Conservation (phyloP, 2,113 vertebrate genomes). For the Craseonycteris thonglongyai region DNA sequence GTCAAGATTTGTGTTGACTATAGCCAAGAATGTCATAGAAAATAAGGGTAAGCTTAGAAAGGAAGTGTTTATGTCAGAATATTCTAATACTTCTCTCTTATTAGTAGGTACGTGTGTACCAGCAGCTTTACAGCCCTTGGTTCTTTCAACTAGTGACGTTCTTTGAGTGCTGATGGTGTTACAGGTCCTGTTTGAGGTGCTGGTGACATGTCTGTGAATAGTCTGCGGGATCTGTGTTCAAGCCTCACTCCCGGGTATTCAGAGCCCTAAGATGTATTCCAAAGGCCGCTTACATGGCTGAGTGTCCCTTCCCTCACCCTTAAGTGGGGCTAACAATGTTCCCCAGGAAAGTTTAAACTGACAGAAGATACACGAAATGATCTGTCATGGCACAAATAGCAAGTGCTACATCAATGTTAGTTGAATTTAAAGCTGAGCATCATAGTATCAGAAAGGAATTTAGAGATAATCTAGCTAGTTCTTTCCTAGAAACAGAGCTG, state of each 20-base stretch:
- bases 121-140: neutral
- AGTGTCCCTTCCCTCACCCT: neutral
- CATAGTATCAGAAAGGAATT: neutral
- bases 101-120: neutral
- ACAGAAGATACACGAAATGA: neutral
- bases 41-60: neutral
- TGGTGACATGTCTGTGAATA: neutral
- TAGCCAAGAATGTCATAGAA: neutral
- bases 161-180: neutral
- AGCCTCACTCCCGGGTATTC: neutral
- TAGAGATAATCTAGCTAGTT: neutral
- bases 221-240: neutral
- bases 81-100: neutral
- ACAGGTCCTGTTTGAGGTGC: neutral
- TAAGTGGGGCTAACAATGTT: neutral
- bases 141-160: no score
- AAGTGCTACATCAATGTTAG: neutral
- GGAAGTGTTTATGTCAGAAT: neutral
- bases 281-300: neutral
- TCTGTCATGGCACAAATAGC: neutral
- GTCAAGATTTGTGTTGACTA: neutral
- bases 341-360: neutral
- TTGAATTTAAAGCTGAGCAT: constrained; percentile 5
- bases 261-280: neutral
- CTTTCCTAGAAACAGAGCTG: neutral